These are phyloP conservation scores for Synanceia verrucosa DNA, from an alignment of 2,797 vertebrate species.

Conservation along the genomic window DNA sequence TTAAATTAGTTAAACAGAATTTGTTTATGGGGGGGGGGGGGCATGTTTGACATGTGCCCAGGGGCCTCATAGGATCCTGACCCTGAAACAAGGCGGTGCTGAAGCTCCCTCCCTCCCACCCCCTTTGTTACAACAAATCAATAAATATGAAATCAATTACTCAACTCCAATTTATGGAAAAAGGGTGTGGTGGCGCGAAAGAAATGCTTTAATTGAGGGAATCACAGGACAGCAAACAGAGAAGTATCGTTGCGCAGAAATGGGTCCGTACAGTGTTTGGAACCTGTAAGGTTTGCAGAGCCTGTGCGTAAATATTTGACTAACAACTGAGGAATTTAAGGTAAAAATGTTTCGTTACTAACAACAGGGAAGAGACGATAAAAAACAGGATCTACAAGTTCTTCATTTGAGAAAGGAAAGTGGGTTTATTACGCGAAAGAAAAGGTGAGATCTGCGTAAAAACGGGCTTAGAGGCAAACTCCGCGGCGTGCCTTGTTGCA, in stretches of 20 bases:
- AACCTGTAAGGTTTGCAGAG: constrained; percentile 1
- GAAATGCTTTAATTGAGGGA: not conserved
- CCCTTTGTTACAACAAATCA: not conserved
- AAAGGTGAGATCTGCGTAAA: too few relatives aligned
- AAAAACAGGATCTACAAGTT: not conserved
- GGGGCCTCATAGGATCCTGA: too few relatives aligned
- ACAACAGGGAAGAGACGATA: not conserved
- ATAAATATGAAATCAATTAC: not conserved
- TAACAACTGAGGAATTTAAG: constrained; percentile 14
- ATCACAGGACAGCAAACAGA: constrained; percentile 34
- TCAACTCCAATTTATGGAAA: too few relatives aligned
- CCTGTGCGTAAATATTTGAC: constrained; percentile 32
- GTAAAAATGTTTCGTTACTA: not conserved
- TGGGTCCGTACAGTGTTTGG: not conserved
- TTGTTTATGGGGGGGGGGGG: too few relatives aligned
- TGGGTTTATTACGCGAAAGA: too few relatives aligned
- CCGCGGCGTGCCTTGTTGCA: constrained; percentile 10
- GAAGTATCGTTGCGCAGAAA: not conserved
- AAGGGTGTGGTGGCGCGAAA: constrained; percentile 1
- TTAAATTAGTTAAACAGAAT: too few relatives aligned
- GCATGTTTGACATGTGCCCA: too few relatives aligned
- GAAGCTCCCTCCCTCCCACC: not conserved
- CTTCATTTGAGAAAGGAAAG: too few relatives aligned
- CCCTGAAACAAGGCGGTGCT: not conserved
- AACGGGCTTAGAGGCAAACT: constrained; percentile 43